phyloP scores from a whole-genome alignment of 2,113 vertebrate genomes.

The Craseonycteris thonglongyai region DNA sequence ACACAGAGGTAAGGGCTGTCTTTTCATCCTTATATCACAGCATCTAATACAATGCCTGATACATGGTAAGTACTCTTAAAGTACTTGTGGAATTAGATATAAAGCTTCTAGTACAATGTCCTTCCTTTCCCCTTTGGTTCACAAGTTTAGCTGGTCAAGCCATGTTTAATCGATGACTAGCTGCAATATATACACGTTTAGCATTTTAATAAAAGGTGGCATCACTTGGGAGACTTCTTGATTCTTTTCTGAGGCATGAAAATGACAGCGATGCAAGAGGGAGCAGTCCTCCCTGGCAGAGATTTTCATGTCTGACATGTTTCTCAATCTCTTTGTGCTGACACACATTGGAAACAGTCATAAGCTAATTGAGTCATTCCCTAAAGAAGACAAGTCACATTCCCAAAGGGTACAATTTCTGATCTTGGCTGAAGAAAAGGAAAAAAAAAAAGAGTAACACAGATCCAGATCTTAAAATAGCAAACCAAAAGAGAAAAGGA shows the following conservation, averaged over 20 bases:
- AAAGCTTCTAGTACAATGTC: not conserved
- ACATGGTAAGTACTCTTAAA: not conserved
- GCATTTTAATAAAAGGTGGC: not conserved
- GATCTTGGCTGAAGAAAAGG: slow-evolving; percentile 48
- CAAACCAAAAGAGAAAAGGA: slow-evolving; percentile 53
- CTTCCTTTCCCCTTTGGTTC: not conserved
- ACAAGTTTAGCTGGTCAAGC: not conserved
- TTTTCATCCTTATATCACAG: not conserved
- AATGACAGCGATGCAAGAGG: not conserved
- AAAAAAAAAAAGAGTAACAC: slow-evolving; percentile 20
- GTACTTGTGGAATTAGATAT: not conserved
- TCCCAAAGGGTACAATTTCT: slow-evolving; percentile 12
- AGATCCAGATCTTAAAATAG: slow-evolving; percentile 63
- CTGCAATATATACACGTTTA: not conserved
- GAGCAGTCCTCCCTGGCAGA: not conserved
- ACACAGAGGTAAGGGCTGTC: not conserved
- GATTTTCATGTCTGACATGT: slow-evolving; percentile 6
- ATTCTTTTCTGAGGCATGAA: not conserved
- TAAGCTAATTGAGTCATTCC: slow-evolving; percentile 45
- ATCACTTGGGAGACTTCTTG: not conserved
- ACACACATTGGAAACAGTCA: slow-evolving; percentile 9
- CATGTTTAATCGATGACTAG: not conserved
- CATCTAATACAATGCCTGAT: not conserved
- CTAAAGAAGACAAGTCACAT: slow-evolving; percentile 37
- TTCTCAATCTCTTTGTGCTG: slow-evolving; percentile 31